A percentile compares a stretch with the other conserved stretches of the same genome.
Conservation (phyloP, 2,797 vertebrate genomes). For the Poecilia gillii region DNA sequence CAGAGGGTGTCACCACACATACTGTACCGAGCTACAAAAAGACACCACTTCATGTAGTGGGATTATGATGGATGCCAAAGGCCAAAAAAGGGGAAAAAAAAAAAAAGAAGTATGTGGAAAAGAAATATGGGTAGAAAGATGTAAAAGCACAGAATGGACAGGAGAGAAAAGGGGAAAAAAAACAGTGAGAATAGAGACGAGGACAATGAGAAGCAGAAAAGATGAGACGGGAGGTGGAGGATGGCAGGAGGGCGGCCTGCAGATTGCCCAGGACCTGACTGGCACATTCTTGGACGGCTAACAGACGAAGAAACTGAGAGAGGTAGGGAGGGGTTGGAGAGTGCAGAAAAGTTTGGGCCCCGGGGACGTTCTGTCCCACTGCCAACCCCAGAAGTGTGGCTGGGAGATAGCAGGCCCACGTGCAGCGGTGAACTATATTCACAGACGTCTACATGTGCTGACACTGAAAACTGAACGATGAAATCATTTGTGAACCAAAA, state of each 20-base stretch:
- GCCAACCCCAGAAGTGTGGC: conserved; percentile 81
- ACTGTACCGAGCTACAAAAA: conserved; percentile 56
- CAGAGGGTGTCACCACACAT: conserved; percentile 66
- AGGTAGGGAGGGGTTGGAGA: conserved; percentile 57
- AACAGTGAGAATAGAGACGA: conserved; percentile 1
- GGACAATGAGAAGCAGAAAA: conserved; percentile 22
- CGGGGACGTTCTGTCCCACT: conserved; percentile 76
- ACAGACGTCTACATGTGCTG: conserved; percentile 43
- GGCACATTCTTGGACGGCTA: conserved; percentile 80
- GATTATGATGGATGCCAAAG: conserved; percentile 64
- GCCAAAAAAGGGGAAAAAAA: conserved; percentile 38
- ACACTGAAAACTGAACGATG: conserved; percentile 27
- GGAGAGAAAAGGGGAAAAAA: conserved; percentile 18
- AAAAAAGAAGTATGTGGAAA: conserved; percentile 14
- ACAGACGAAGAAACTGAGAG: conserved; percentile 62
- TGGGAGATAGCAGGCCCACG: conserved; percentile 78
- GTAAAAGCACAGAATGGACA: conserved; percentile 43
- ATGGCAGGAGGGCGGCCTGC: conserved; percentile 74
- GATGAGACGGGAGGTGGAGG: conserved; percentile 59
- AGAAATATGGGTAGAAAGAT: conserved; percentile 50
- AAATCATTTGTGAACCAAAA: conserved; percentile 1
- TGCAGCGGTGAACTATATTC: conserved; percentile 60
- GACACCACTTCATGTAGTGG: conserved; percentile 59
- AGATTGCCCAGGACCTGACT: conserved; percentile 77
- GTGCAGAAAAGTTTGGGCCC: conserved; percentile 73